Conservation (phyloP, 2,888 invertebrate species). For the Eumacrocentrus americanus region DNA sequence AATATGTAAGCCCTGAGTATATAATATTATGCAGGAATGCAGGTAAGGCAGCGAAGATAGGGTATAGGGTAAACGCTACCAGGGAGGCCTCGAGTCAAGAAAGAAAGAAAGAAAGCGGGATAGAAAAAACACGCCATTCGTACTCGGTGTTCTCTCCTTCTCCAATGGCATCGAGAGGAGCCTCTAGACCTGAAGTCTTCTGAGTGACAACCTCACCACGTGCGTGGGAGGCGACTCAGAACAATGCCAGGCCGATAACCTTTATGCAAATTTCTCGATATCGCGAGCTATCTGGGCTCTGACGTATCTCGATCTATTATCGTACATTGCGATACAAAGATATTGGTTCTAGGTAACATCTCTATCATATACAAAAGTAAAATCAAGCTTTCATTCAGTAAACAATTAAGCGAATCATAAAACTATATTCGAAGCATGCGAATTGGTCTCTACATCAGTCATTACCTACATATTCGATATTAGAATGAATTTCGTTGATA, state of each 20-base stretch:
- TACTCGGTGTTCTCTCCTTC: slow-evolving; percentile 17
- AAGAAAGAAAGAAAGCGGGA: slow-evolving; percentile 36
- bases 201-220: slow-evolving; percentile 57
- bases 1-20: slow-evolving; percentile 25
- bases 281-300: slow-evolving; percentile 35
- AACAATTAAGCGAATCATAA: no score
- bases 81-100: slow-evolving; percentile 49
- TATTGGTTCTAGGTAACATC: no score
- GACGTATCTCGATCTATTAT: slow-evolving; percentile 9
- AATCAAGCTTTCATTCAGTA: no score
- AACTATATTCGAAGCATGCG: no score
- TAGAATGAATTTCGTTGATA: no score
- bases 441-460: no score
- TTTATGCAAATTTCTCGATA: slow-evolving; percentile 52
- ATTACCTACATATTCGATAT: no score
- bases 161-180: slow-evolving; percentile 32
- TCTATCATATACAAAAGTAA: no score
- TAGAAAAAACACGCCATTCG: slow-evolving; percentile 34
- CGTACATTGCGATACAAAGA: no score
- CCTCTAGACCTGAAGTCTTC: slow-evolving; percentile 41
- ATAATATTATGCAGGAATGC: slow-evolving; percentile 61
- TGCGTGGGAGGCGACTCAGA: slow-evolving; percentile 57
- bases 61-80: slow-evolving; percentile 47
- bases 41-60: slow-evolving; percentile 50
- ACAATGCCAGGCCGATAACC: slow-evolving; percentile 55